Percentiles rank a stretch among this genome's conserved stretches.
Conservation (phyloP, 2,888 invertebrate genomes). For the Diploptera punctata region DNA sequence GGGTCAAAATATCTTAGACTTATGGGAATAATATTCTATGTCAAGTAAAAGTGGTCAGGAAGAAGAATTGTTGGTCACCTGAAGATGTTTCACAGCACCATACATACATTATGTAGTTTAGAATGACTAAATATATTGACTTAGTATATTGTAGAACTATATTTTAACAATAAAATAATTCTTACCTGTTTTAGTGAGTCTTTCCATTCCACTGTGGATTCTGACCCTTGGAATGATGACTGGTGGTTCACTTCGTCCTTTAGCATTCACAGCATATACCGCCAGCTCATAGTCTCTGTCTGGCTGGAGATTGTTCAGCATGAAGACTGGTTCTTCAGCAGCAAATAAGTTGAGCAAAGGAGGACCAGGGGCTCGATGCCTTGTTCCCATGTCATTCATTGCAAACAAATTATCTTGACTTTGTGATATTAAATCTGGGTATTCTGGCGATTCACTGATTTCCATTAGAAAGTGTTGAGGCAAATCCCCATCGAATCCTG, state of each 20-base stretch:
- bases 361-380: slow-evolving; percentile 13
- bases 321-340: slow-evolving; percentile 62
- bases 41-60: too few relatives aligned
- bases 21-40: too few relatives aligned
- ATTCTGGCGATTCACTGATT: slow-evolving; percentile 56
- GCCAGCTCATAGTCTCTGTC: slow-evolving; percentile 79
- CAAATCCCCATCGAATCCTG: slow-evolving; percentile 82
- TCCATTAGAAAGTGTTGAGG: slow-evolving; percentile 84
- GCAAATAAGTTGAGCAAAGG: slow-evolving; percentile 31
- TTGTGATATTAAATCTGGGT: slow-evolving; percentile 47
- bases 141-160: neutral
- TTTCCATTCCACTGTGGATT: slow-evolving; percentile 50
- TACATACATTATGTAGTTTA: too few relatives aligned
- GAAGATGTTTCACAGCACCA: too few relatives aligned
- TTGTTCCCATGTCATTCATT: slow-evolving; percentile 28
- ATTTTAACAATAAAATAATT: too few relatives aligned
- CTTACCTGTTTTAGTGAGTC: slow-evolving; percentile 42
- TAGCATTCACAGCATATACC: slow-evolving; percentile 85
- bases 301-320: slow-evolving; percentile 71
- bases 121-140: too few relatives aligned
- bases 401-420: slow-evolving; percentile 45
- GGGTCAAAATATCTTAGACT: too few relatives aligned
- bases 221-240: slow-evolving; percentile 73
- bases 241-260: slow-evolving; percentile 84
- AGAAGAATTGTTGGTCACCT: too few relatives aligned